Base-by-base conservation (phyloP, 2,888 invertebrate species). In the Polylopha cassiicola region DNA sequence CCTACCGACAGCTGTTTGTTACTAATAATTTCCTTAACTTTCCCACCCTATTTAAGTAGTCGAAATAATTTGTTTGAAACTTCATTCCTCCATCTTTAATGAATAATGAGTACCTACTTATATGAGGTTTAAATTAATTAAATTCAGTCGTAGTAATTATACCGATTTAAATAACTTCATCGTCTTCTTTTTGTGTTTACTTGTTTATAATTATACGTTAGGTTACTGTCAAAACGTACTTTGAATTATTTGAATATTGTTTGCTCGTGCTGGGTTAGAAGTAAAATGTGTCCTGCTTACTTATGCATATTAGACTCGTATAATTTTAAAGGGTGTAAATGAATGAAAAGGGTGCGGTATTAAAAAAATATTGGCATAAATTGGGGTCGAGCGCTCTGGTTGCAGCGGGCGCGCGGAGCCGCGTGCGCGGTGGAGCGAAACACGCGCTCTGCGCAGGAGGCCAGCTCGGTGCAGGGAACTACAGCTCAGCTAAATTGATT, bases 261-360 rank as follows among this genome's bases (percentile, higher is more conserved):
- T n/a, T n/a, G n/a, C n/a, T n/a, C n/a, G n/a, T n/a, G n/a, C n/a
- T n/a, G n/a, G n/a, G n/a, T n/a, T n/a, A n/a, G n/a, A n/a, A n/a
- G n/a, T n/a, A n/a, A n/a, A n/a, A n/a, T n/a, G n/a, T n/a, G n/a
- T n/a, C n/a, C n/a, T n/a, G n/a, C n/a, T n/a, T n/a, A n/a, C n/a
- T 21, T 37, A 33, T 30, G 24, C 29, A 30, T 30, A 31, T 17
- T 17, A 17, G 36, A 16, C 58, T 54, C 55, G 47, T 54, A 58
- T 57, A 55, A 62, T 73, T 55, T 57, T 63, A 58, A 59, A 62
- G 68, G 65, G 68, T 67, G 70, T 56, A 58, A 67, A 61, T 65
- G 58, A 68, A 71, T 63, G 73, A 69, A 65, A 60, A 67, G 72
- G 71, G 67, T 54, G 62, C 55, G 58, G 57, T 61, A 61, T 65